Percentiles rank a stretch among this genome's conserved stretches.
These are phyloP conservation scores for Lasioglossum malachurum DNA, from an alignment of 2,888 invertebrate genomes.

Conservation along the genomic window DNA sequence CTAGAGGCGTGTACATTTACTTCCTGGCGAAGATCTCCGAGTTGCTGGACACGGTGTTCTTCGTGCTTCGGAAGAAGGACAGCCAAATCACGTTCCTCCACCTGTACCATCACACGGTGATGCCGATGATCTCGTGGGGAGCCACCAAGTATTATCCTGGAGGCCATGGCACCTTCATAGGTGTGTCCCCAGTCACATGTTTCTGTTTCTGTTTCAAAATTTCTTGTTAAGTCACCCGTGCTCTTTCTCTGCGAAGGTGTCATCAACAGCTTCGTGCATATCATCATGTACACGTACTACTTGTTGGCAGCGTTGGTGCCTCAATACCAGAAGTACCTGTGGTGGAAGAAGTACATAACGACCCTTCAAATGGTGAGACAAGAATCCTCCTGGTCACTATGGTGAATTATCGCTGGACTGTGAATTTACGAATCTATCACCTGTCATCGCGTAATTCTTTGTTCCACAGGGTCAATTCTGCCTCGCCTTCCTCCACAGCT, in stretches of 20 bases:
- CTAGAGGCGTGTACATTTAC: conserved; percentile 92
- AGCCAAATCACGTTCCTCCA: conserved; percentile 96
- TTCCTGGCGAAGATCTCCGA: conserved; percentile 96
- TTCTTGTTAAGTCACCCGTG: background rate
- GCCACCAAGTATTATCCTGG: conserved; percentile 94
- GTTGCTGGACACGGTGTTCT: conserved; percentile 96
- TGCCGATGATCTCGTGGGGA: conserved; percentile 98
- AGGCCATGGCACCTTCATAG: conserved; percentile 95
- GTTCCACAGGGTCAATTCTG: conserved; percentile 94
- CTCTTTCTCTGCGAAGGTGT: conserved; percentile 86
- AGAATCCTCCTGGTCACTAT: background rate
- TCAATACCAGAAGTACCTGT: conserved; percentile 93
- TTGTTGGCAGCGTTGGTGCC: conserved; percentile 96
- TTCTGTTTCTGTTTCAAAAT: background rate
- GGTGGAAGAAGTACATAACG: conserved; percentile 98
- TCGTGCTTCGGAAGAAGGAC: conserved; percentile 96
- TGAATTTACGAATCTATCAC: background rate
- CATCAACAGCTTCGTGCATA: conserved; percentile 97
- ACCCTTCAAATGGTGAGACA: conserved; percentile 90
- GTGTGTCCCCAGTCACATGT: conserved; percentile 66
- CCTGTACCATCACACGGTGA: conserved; percentile 97
- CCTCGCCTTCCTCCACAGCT: conserved; percentile 93
- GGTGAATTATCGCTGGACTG: background rate
- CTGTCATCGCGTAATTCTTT: background rate
- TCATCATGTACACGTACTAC: conserved; percentile 97